Base-by-base conservation (phyloP, 2,797 vertebrate genomes). In the Spea hammondii region DNA sequence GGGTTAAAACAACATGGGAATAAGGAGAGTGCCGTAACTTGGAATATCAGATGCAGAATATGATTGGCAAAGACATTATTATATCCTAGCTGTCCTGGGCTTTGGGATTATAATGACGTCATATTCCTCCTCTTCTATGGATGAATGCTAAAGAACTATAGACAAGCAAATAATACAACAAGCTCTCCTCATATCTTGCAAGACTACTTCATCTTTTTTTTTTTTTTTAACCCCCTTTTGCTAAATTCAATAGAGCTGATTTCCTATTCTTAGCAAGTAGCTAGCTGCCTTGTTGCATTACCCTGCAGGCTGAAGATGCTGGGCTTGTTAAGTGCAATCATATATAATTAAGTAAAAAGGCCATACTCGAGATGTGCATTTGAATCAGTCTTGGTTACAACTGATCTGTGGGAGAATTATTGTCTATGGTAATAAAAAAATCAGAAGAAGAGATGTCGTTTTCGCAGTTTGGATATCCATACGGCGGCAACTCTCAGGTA, bases 381-480 rank as follows among this genome's bases (percentile, higher is more conserved):
- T 94, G 92, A 93, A 93, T 91, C 91, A 88, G 91, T 9, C 92
- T 94, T 93, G 92, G 92, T 93, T 91, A 89, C 92, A 93, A 94
- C 95, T 93, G 92, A 95, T 94, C 94, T 92, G 91, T 90, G 90
- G 90, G 92, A 91, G 90, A 90, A 91, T 92, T 94, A 94, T 94
- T 94, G 90, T 94, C 91, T 92, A 95, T 94, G 93, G 91, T 94
- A 89, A 93, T 92, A 93, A 95, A 95, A 83, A 76, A 73, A 73
- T 80, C 84, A 94, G 93, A 93, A 92, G 93, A 92, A 87, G 93
- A 91, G 84, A 99, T 98, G 97, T 97, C 97, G 91, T 99, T 98
- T 93, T 94, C 97, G 79, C 97, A 97, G 90, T 98, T 98, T 89
- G 96, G 97, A 94, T 98, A 98, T 86, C 95, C 97, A 51, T 98